Conservation (phyloP, 2,113 vertebrate genomes). For the Phrynosoma platyrhinos region DNA sequence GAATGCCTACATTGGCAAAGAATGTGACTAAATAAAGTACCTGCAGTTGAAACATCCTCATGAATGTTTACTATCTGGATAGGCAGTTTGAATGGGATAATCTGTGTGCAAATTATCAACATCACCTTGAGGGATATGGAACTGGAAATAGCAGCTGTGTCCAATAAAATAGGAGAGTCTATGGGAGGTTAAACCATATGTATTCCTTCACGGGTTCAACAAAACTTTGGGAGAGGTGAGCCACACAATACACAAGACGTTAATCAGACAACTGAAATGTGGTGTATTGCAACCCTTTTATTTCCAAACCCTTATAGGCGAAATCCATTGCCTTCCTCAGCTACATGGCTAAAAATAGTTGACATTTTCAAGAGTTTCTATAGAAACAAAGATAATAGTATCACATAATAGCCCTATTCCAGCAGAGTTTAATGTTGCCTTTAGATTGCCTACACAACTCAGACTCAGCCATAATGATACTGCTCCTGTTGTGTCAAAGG, state of each 20-base stretch:
- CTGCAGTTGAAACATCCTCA: neutral
- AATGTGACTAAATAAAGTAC: neutral
- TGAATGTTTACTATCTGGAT: neutral
- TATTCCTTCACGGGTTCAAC: neutral
- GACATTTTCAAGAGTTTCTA: slow-evolving; percentile 73
- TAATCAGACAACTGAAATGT: slow-evolving; percentile 14
- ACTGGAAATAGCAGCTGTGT: neutral
- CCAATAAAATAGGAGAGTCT: neutral
- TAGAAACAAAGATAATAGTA: slow-evolving; percentile 73
- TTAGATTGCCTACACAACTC: slow-evolving; percentile 48
- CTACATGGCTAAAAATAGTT: slow-evolving; percentile 72
- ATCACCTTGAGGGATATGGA: neutral
- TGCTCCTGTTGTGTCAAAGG: slow-evolving; percentile 21
- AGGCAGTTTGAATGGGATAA: neutral
- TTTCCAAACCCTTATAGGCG: slow-evolving; percentile 61
- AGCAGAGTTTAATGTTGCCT: slow-evolving; percentile 57
- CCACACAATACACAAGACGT: neutral
- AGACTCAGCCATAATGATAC: slow-evolving; percentile 46
- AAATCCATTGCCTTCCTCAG: slow-evolving; percentile 51
- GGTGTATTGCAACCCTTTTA: slow-evolving; percentile 31
- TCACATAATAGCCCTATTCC: slow-evolving; percentile 54
- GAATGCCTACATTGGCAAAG: neutral
- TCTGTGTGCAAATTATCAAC: neutral
- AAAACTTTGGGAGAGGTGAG: neutral
- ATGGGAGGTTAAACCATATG: neutral